Conservation (phyloP, 1,140 invertebrate species). For the Homalodisca vitripennis region DNA sequence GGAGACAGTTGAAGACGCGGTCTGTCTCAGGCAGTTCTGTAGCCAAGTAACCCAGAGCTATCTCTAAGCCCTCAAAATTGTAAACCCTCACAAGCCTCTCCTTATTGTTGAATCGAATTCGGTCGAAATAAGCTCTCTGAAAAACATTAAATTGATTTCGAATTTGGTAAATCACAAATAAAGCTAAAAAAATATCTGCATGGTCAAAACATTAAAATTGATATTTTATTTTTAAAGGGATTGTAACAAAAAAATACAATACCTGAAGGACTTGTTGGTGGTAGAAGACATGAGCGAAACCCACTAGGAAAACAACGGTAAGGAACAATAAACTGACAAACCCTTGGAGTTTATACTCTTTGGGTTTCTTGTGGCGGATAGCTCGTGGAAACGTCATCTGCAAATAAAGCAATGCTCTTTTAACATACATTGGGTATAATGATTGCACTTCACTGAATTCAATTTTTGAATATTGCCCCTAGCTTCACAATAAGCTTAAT, state of each 20-base stretch:
- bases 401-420: no score
- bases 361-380: constrained; percentile 55
- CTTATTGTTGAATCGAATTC: constrained; percentile 78
- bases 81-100: constrained; percentile 72
- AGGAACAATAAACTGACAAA: constrained; percentile 80
- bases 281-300: constrained; percentile 79
- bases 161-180: no score
- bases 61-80: constrained; percentile 66
- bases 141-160: no score
- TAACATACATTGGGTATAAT: no score
- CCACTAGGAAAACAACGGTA: constrained; percentile 74
- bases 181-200: no score
- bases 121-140: constrained; percentile 77
- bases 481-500: no score
- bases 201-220: no score
- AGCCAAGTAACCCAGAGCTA: constrained; percentile 69
- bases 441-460: no score
- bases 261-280: constrained; percentile 70
- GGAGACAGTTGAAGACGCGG: constrained; percentile 68
- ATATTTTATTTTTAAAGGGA: no score
- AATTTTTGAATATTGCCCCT: no score
- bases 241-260: no score
- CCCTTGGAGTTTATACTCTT: constrained; percentile 65
- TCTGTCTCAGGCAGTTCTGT: constrained; percentile 53
- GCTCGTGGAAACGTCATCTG: constrained; percentile 53